A percentile compares a stretch with the other conserved stretches of the same genome.
Conservation (phyloP, 2,888 invertebrate species). For the Tupiocoris notatus region DNA sequence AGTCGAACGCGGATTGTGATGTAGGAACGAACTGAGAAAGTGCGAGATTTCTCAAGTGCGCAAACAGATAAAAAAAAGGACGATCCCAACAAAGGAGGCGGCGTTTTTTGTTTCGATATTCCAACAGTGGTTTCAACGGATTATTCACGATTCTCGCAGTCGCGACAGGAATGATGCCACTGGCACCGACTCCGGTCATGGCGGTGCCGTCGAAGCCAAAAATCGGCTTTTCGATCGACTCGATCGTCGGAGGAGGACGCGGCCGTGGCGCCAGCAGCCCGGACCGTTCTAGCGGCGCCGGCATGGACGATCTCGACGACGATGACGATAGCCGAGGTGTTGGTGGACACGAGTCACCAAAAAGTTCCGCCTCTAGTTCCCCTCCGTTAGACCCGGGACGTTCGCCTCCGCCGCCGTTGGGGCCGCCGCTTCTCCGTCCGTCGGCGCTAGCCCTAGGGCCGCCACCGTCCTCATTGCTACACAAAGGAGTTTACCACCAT, state of each 20-base stretch:
- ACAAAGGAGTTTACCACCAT: constrained; percentile 52
- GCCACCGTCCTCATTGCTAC: constrained; percentile 52
- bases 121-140: background rate
- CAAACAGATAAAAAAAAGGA: no score
- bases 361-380: constrained; percentile 54
- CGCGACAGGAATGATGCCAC: constrained; percentile 74
- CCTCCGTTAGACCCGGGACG: constrained; percentile 55
- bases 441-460: constrained; percentile 55
- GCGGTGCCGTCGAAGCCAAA: constrained; percentile 90
- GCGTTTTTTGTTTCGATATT: background rate
- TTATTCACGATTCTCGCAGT: constrained; percentile 1
- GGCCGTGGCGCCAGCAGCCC: constrained; percentile 53
- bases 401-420: constrained; percentile 50
- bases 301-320: constrained; percentile 1
- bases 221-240: constrained; percentile 92
- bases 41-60: background rate
- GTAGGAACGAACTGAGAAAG: constrained; percentile 20
- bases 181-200: constrained; percentile 89
- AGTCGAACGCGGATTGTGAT: constrained; percentile 39
- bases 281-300: background rate
- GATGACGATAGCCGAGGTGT: constrained; percentile 52
- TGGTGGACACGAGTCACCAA: constrained; percentile 51
- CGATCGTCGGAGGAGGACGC: constrained; percentile 73
- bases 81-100: background rate
- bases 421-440: constrained; percentile 51